These are phyloP conservation scores for Meda fulgida DNA, from an alignment of 2,797 vertebrate genomes.

Conservation along the genomic window DNA sequence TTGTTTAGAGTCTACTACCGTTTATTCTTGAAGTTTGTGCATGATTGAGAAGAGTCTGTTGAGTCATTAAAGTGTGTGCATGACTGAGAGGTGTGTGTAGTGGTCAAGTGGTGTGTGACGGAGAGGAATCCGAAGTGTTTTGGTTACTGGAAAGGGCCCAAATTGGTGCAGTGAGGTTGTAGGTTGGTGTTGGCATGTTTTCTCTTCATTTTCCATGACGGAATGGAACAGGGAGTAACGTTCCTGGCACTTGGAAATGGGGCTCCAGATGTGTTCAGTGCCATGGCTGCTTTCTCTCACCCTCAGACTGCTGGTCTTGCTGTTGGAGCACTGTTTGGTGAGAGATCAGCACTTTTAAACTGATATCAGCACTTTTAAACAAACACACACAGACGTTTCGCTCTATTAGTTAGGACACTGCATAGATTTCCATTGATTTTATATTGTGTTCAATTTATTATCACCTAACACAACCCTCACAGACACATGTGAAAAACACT, in stretches of 20 bases:
- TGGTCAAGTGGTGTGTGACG: neutral
- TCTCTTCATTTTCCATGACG: conserved; percentile 76
- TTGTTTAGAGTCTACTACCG: neutral
- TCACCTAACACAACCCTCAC: neutral
- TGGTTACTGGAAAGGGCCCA: neutral
- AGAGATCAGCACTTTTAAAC: conserved; percentile 24
- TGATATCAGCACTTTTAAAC: conserved; percentile 21
- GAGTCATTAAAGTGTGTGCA: neutral
- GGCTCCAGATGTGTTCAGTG: conserved; percentile 96
- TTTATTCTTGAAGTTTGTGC: neutral
- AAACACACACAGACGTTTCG: neutral
- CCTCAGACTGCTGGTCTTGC: conserved; percentile 92
- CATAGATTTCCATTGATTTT: neutral
- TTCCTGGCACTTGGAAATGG: conserved; percentile 96
- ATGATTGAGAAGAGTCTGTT: neutral
- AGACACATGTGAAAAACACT: neutral
- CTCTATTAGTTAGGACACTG: neutral
- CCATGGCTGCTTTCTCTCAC: conserved; percentile 89
- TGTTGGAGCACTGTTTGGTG: conserved; percentile 92
- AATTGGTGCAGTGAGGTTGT: neutral
- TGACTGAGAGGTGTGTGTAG: neutral
- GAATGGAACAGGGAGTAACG: conserved; percentile 87
- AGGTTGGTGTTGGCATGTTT: neutral
- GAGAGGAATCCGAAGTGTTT: neutral
- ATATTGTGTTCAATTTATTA: neutral